Evolutionary conservation across 2,888 invertebrate genomes (phyloP).

Genomic region (Masnerella sp.): DNA sequence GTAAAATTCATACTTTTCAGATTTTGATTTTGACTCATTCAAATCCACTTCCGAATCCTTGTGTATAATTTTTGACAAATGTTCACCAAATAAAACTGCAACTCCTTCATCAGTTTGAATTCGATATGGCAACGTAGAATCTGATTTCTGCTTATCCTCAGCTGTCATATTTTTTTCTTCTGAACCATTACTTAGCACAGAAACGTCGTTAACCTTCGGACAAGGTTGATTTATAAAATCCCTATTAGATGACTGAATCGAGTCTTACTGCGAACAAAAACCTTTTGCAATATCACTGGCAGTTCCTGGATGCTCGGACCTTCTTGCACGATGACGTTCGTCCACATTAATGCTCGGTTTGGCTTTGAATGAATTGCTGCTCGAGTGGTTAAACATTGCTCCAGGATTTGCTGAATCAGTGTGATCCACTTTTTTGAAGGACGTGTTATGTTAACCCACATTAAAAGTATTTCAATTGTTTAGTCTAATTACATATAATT

Average conservation of each 20-base stretch:
- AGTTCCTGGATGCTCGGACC: conserved; percentile 84
- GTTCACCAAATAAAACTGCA: conserved; percentile 67
- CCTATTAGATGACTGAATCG: conserved; percentile 1
- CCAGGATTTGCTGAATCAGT: conserved; percentile 39
- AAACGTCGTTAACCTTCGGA: conserved; percentile 17
- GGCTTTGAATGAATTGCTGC: conserved; percentile 26
- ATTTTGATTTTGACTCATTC: too few species aligned
- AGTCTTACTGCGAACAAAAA: conserved; percentile 59
- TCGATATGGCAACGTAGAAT: conserved; percentile 46
- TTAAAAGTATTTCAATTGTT: not conserved
- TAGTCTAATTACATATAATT: too few species aligned
- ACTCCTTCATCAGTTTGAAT: conserved; percentile 69
- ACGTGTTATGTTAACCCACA: conserved; percentile 5
- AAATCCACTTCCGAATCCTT: too few species aligned
- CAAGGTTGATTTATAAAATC: conserved; percentile 25
- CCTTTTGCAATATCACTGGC: conserved; percentile 81
- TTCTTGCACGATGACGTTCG: conserved; percentile 82
- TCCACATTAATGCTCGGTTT: conserved; percentile 56
- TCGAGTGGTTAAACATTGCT: conserved; percentile 59
- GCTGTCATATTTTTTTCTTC: not conserved
- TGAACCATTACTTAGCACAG: not conserved
- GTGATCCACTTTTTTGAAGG: conserved; percentile 8
- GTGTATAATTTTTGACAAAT: conserved; percentile 45
- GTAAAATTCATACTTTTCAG: not conserved
- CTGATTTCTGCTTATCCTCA: conserved; percentile 1